Evolutionary conservation across 2,888 invertebrate species (phyloP), one percentile per base, ranked within the genome.

Genomic region (Tanaodytes sp.): DNA sequence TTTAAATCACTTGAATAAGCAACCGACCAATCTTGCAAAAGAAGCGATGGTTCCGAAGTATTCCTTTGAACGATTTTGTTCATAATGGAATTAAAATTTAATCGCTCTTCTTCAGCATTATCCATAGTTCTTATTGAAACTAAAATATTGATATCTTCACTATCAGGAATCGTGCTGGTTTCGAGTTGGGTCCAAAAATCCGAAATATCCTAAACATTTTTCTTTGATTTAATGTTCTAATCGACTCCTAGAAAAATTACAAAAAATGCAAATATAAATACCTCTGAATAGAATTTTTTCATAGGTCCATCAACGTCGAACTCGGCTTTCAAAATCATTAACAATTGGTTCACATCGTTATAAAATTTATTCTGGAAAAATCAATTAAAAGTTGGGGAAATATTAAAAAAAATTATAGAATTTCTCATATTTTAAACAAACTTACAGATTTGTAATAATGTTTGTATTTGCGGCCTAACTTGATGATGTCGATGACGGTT

Each of bases 301-400:
- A 54, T 43, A 4, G 37, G 23, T 36, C 27, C 36, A 1, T 12
- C 12, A 9, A 55, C 23, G 20, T 77, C 75, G 15, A 85, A 70
- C 76, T 80, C 80, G 43, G 72, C 61, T 72, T 80, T 75, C 20
- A 83, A 74, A 40, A 73, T 74, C 52, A 73, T 39, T 67, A 79
- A 67, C 69, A 80, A 55, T 73, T 72, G 23, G 61, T 67, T 72
- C 12, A 85, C 79, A 45, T 77, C 76, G 31, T 76, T 78, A 63
- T 81, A 85, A 65, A 80, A 69, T 73, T 84, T 82, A 1, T 83
- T 81, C 86, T 87, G 73, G 6, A 59, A 85, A 82, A 57, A 42
- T 51, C 14, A 36, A 18, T 46, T 57, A 18, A 27, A 15, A 33
- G 16, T 37, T 12, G 3, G 9, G 45, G 36, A 42, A 66, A 30